Percentiles rank a stretch among this genome's conserved stretches.
Conservation (phyloP, 2,113 vertebrate genomes). For the Proteles cristata region DNA sequence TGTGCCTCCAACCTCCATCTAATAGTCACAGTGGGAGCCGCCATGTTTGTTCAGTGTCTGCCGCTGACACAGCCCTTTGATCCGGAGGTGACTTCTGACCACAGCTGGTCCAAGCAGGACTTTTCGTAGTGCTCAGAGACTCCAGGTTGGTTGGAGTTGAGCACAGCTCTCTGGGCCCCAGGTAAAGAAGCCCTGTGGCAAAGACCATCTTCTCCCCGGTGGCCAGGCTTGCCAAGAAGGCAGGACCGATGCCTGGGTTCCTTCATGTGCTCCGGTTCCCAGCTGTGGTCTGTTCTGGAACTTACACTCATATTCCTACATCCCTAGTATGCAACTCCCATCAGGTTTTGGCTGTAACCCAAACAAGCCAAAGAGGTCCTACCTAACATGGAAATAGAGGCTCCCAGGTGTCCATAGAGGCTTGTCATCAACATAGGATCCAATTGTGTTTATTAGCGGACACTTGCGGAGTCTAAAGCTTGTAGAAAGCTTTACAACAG, state of each 20-base stretch:
- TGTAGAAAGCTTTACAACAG: not conserved
- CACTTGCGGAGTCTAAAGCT: no score
- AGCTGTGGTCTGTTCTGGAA: no score
- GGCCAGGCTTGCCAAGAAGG: not conserved
- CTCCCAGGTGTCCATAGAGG: not conserved
- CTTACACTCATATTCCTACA: not conserved
- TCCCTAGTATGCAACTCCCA: not conserved
- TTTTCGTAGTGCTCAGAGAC: not conserved
- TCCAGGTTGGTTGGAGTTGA: not conserved
- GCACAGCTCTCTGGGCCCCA: not conserved
- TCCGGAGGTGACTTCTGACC: not conserved
- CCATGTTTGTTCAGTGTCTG: not conserved
- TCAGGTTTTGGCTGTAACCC: not conserved
- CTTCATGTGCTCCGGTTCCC: not conserved
- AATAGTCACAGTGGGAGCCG: not conserved
- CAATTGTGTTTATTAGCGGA: not conserved
- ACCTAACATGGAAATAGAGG: not conserved
- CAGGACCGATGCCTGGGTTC: not conserved
- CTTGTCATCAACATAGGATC: not conserved
- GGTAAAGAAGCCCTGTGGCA: not conserved
- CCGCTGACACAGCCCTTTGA: fast-evolving
- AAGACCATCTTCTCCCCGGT: no score
- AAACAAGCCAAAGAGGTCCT: not conserved
- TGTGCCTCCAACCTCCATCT: not conserved
- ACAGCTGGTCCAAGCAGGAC: not conserved